Evolutionary conservation across 2,888 invertebrate species (phyloP).

Genomic region (Rotaria macrura): DNA sequence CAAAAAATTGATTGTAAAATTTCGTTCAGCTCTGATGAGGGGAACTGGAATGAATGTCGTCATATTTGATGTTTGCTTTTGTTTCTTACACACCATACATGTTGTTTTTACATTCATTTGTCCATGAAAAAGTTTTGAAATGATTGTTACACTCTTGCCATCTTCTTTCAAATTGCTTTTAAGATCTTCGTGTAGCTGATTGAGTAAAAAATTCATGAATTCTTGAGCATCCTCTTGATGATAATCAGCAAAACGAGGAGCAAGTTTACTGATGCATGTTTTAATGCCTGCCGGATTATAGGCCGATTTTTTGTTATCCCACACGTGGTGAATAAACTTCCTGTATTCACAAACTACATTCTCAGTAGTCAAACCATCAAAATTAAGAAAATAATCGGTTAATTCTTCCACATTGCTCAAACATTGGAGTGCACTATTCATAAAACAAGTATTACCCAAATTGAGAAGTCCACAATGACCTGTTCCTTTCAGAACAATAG

Average conservation of each 20-base stretch:
- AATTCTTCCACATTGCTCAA: constrained; percentile 52
- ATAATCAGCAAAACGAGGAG: constrained; percentile 35
- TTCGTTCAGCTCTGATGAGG: no score
- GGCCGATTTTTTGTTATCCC: constrained; percentile 40
- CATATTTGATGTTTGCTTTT: no score
- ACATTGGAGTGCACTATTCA: constrained; percentile 35
- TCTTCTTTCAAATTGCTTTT: constrained; percentile 40
- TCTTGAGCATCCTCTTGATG: constrained; percentile 36
- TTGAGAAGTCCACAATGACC: constrained; percentile 36
- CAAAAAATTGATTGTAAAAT: no score
- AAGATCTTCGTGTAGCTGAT: constrained; percentile 36
- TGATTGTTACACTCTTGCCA: no score
- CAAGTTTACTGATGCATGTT: constrained; percentile 31
- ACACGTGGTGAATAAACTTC: constrained; percentile 34
- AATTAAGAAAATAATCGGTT: constrained; percentile 53
- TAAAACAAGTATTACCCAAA: constrained; percentile 36
- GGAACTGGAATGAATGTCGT: no score
- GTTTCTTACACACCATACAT: no score
- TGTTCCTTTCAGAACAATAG: no score
- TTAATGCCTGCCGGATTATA: constrained; percentile 54
- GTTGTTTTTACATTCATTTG: no score
- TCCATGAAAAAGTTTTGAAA: no score
- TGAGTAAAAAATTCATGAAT: constrained; percentile 34
- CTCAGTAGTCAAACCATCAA: constrained; percentile 53
- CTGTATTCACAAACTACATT: constrained; percentile 55